Evolutionary conservation across 2,113 vertebrate species (phyloP).

Genomic region (Acinonyx jubatus): DNA sequence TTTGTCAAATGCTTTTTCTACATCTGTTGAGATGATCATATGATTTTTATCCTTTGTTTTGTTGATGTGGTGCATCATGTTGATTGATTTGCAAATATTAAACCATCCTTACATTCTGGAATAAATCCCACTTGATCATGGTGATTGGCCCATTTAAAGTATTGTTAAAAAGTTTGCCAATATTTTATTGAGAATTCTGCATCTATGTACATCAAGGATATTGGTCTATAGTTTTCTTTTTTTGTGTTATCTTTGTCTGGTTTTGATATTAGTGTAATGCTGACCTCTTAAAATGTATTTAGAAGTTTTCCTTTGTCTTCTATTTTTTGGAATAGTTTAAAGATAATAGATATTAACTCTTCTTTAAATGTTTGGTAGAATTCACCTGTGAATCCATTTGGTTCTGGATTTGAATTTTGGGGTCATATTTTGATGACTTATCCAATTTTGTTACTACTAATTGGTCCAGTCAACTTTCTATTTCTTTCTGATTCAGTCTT

Average conservation of each 20-base stretch:
- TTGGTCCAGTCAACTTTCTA: not conserved
- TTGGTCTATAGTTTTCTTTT: not conserved
- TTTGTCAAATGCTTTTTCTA: not conserved
- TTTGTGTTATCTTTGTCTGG: not conserved
- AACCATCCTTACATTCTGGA: not conserved
- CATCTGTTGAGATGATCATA: not conserved
- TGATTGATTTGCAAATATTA: not conserved
- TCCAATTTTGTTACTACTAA: not conserved
- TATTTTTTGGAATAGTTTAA: not conserved
- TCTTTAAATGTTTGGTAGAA: not conserved
- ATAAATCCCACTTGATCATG: not conserved
- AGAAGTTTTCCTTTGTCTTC: not conserved
- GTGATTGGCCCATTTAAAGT: not conserved
- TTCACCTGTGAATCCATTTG: not conserved
- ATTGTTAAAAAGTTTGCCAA: not conserved
- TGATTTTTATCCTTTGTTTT: not conserved
- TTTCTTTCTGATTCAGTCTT: not conserved
- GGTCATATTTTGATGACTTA: not conserved
- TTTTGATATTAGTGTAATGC: not conserved
- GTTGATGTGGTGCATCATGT: not conserved
- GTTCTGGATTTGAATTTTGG: not conserved
- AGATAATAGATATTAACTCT: no score
- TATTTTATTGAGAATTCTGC: not conserved
- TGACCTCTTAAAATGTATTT: not conserved
- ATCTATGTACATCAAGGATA: not conserved